These are phyloP conservation scores for Drosophila sechellia DNA, from an alignment of 1,140 invertebrate genomes.

Conservation along the genomic window DNA sequence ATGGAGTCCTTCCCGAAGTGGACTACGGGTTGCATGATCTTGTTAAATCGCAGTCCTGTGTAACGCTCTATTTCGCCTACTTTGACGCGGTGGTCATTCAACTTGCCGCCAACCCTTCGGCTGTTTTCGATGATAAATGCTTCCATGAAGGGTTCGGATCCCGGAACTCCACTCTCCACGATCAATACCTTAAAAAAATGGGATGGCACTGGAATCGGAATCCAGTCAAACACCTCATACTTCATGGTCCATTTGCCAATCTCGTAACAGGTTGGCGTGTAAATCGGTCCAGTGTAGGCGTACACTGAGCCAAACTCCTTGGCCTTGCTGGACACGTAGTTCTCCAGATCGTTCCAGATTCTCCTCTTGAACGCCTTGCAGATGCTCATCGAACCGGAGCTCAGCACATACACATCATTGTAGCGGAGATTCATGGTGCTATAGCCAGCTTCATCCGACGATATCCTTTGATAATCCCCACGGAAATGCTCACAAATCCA, in stretches of 20 bases:
- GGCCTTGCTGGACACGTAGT: conserved; percentile 28
- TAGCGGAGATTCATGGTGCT: conserved; percentile 49
- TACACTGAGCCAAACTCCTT: conserved; percentile 56
- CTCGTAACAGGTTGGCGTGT: conserved; percentile 18
- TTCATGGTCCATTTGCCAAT: conserved; percentile 42
- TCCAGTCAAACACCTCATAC: conserved; percentile 47
- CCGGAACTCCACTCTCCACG: conserved; percentile 28
- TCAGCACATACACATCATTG: conserved; percentile 65
- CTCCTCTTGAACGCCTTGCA: conserved; percentile 51
- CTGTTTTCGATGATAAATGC: conserved; percentile 59
- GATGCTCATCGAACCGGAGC: conserved; percentile 30
- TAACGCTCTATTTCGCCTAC: conserved; percentile 52
- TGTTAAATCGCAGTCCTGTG: conserved; percentile 56
- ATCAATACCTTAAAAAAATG: conserved; percentile 67
- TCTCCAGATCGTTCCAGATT: conserved; percentile 56
- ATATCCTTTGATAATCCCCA: conserved; percentile 36
- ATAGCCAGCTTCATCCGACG: conserved; percentile 13
- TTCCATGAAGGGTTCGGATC: conserved; percentile 43
- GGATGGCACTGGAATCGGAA: conserved; percentile 45
- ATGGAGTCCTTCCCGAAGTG: conserved; percentile 27
- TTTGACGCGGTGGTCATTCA: conserved; percentile 28
- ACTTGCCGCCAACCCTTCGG: conserved; percentile 2
- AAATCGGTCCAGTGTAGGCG: conserved; percentile 62
- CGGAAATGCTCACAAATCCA: conserved; percentile 70
- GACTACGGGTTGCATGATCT: conserved; percentile 37